Evolutionary conservation across 2,888 invertebrate species (phyloP).

Genomic region (Drosophila infuscata): DNA sequence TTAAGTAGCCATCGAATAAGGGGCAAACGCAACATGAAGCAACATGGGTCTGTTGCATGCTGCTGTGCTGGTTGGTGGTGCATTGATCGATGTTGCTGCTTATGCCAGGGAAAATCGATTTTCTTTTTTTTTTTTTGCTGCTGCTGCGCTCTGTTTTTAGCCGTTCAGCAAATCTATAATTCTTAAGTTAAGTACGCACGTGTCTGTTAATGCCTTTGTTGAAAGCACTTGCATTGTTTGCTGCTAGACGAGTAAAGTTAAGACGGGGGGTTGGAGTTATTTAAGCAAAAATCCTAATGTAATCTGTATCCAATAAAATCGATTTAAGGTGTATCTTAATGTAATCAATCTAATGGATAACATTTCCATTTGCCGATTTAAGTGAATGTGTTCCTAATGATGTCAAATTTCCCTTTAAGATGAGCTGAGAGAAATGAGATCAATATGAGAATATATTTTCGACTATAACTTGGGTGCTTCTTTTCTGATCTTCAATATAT

Average conservation of each 20-base stretch:
- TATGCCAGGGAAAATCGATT: slow-evolving; percentile 4
- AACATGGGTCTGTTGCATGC: slow-evolving; percentile 4
- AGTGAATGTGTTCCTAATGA: background rate
- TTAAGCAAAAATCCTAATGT: background rate
- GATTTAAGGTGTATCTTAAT: background rate
- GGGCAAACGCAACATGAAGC: background rate
- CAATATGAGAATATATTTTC: too few relatives aligned
- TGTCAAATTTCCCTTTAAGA: too few relatives aligned
- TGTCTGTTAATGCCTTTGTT: background rate
- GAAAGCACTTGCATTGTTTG: background rate
- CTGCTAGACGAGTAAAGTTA: background rate
- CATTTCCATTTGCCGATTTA: background rate
- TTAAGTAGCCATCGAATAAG: slow-evolving; percentile 55
- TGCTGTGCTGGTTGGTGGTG: background rate
- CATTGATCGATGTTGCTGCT: slow-evolving; percentile 30
- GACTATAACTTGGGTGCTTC: too few relatives aligned
- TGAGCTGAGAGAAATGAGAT: too few relatives aligned
- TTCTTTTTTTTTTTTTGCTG: background rate
- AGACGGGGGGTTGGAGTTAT: background rate
- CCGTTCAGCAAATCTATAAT: background rate
- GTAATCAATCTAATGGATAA: background rate
- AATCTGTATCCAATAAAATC: background rate
- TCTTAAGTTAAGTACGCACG: background rate
- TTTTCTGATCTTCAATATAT: too few relatives aligned
- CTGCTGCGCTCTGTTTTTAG: background rate